These are phyloP conservation scores for Zygogramma bicolorata DNA, from an alignment of 2,888 invertebrate genomes.

Conservation along the genomic window DNA sequence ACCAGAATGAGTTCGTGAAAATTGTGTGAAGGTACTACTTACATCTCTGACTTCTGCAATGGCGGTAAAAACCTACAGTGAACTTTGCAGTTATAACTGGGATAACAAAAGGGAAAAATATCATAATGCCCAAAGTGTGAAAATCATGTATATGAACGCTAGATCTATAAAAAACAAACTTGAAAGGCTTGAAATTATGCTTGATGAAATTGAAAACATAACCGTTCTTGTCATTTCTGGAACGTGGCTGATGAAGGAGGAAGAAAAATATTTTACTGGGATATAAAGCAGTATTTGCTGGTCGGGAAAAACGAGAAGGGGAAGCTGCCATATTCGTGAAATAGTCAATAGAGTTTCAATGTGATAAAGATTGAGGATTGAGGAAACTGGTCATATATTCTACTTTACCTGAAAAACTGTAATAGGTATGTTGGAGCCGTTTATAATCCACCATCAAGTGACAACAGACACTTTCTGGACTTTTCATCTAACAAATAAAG, in stretches of 20 bases:
- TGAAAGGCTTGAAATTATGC: constrained; percentile 4
- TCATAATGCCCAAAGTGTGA: constrained; percentile 3
- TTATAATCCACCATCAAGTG: constrained; percentile 10
- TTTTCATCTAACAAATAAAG: not conserved
- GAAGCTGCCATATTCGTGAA: not conserved
- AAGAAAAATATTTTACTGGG: constrained; percentile 2
- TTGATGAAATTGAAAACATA: not conserved
- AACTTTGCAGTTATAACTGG: constrained; percentile 9
- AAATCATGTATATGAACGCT: constrained; percentile 8
- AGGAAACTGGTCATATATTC: constrained; percentile 12
- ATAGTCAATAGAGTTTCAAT: not conserved
- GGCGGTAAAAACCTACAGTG: constrained; percentile 1
- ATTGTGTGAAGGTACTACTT: not conserved
- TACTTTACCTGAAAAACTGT: constrained; percentile 9
- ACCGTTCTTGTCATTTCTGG: constrained; percentile 10
- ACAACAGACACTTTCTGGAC: not conserved
- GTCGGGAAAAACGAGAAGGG: constrained; percentile 10
- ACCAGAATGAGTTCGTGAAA: not conserved
- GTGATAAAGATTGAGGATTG: constrained; percentile 4
- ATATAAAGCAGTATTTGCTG: constrained; percentile 5
- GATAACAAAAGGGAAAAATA: constrained; percentile 5
- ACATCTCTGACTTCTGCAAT: constrained; percentile 9
- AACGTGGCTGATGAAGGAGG: constrained; percentile 10
- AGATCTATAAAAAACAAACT: not conserved
- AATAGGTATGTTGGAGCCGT: constrained; percentile 2